Conservation (phyloP, 2,888 invertebrate genomes). For the Calameuta filiformis region DNA sequence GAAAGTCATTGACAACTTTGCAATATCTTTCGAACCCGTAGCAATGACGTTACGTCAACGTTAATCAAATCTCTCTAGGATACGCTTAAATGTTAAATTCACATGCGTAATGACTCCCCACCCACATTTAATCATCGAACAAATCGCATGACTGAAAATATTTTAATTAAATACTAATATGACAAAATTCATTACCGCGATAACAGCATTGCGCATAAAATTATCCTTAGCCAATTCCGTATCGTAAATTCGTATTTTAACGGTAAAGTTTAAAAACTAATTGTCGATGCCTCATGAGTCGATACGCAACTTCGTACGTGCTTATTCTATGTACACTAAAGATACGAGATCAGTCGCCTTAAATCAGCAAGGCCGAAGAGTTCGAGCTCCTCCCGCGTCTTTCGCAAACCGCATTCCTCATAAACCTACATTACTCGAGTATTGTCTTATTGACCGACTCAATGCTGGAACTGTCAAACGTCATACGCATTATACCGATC, state of each 20-base stretch:
- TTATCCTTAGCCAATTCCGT: not conserved
- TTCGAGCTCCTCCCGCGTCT: slow-evolving; percentile 12
- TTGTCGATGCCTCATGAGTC: not conserved
- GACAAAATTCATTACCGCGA: not conserved
- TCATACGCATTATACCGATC: not conserved
- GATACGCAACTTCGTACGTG: not conserved
- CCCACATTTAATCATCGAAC: no score
- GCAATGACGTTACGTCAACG: no score
- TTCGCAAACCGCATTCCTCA: slow-evolving; percentile 16
- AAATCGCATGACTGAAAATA: no score
- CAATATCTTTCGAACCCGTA: no score
- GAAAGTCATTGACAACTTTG: no score
- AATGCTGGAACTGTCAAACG: not conserved
- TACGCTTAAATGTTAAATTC: no score
- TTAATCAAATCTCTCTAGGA: no score
- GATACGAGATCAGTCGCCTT: not conserved
- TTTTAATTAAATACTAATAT: no score
- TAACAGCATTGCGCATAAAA: not conserved
- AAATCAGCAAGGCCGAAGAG: slow-evolving; percentile 9
- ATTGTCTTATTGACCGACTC: not conserved
- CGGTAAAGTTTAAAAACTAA: not conserved
- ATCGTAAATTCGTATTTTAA: not conserved
- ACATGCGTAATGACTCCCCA: no score
- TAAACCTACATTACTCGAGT: slow-evolving; percentile 1
- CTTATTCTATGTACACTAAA: not conserved